These are phyloP conservation scores for Potorous gilbertii DNA, from an alignment of 2,797 vertebrate genomes.

Conservation along the genomic window DNA sequence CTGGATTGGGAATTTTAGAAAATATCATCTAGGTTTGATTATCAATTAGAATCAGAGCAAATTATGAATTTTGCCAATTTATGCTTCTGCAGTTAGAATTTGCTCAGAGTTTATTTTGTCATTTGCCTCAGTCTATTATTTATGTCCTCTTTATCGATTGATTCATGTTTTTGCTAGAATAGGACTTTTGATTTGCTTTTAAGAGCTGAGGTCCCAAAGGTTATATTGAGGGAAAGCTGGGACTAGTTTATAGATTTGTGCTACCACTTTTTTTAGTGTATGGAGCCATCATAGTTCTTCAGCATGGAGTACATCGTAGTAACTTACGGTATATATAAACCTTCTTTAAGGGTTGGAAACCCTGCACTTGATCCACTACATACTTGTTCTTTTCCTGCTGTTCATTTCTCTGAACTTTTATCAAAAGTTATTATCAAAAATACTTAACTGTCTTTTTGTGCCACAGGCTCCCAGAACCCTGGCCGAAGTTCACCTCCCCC, in stretches of 20 bases:
- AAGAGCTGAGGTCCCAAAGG: neutral
- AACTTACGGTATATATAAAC: neutral
- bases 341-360: neutral
- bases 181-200: neutral
- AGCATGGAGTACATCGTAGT: too few species aligned
- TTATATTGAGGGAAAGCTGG: neutral
- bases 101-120: neutral
- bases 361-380: neutral
- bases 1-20: neutral
- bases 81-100: neutral
- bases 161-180: neutral
- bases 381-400: neutral
- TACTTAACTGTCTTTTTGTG: constrained; percentile 55
- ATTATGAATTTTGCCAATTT: too few species aligned
- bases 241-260: neutral
- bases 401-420: neutral
- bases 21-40: neutral
- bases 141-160: neutral
- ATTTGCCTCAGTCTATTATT: neutral
- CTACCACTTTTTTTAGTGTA: neutral
- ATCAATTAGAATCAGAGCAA: neutral
- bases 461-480: constrained; percentile 94
- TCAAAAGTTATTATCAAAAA: neutral
- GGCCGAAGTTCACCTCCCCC: constrained; percentile 97
- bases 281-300: neutral